phyloP scores from a whole-genome alignment of 2,113 vertebrate species.

The Amphilophus citrinellus region DNA sequence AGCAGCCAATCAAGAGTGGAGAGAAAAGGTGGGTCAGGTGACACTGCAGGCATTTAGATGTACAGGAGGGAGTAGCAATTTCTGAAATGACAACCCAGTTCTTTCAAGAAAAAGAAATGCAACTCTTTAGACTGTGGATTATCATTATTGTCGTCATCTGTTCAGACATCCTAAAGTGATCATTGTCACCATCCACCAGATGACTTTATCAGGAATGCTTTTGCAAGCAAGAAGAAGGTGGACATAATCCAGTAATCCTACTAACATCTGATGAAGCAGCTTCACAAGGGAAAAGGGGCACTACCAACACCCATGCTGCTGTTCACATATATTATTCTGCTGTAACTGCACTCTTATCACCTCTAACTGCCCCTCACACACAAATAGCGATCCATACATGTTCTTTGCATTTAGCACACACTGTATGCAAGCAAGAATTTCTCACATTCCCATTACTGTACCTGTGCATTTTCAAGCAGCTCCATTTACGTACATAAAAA shows the following conservation, averaged over 20 bases:
- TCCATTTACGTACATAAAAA: slow-evolving; percentile 6
- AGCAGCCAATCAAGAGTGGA: neutral
- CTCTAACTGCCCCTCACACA: slow-evolving; percentile 27
- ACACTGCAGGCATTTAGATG: neutral
- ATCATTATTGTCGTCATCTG: slow-evolving; percentile 2
- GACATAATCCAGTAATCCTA: neutral
- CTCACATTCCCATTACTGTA: neutral
- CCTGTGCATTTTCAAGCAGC: neutral
- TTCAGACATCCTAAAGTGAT: neutral
- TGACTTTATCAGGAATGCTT: neutral
- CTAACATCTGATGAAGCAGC: slow-evolving; percentile 15
- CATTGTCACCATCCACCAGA: neutral
- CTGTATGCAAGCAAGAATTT: slow-evolving; percentile 8
- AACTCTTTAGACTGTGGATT: neutral
- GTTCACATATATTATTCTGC: slow-evolving; percentile 54
- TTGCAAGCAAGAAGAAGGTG: neutral
- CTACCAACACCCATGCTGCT: slow-evolving; percentile 55
- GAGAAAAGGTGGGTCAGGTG: neutral
- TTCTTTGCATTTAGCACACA: slow-evolving; percentile 19
- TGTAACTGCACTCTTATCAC: slow-evolving; percentile 61
- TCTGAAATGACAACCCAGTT: neutral
- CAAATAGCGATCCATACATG: neutral
- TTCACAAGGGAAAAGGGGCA: slow-evolving; percentile 50
- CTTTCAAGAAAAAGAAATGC: no score
- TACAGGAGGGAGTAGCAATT: slow-evolving; percentile 1